Evolutionary conservation across 2,113 vertebrate species (phyloP).

Genomic region (Urocolius indicus): DNA sequence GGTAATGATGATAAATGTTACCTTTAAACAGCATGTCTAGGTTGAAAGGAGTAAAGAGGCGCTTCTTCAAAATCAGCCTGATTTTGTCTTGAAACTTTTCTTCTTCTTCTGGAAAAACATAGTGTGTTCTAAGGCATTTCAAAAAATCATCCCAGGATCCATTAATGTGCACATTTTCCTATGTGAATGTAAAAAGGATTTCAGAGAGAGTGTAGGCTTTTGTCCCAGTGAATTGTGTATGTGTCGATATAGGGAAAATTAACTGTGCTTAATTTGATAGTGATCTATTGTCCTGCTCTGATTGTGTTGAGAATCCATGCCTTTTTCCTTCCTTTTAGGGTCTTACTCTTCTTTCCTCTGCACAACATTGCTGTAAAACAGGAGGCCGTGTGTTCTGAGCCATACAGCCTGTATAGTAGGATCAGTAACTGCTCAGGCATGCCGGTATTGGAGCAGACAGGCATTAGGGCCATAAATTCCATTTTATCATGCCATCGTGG

Average conservation of each 20-base stretch:
- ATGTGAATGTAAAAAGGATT: constrained; percentile 47
- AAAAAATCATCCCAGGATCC: neutral
- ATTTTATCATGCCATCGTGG: neutral
- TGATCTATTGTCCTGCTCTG: constrained; percentile 23
- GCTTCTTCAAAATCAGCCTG: constrained; percentile 23
- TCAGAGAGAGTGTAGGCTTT: constrained; percentile 38
- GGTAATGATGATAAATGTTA: neutral
- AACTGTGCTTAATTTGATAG: constrained; percentile 33
- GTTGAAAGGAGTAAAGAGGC: constrained; percentile 37
- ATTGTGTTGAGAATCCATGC: neutral
- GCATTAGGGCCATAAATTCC: neutral
- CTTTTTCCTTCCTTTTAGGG: constrained; percentile 33
- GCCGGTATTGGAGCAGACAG: neutral
- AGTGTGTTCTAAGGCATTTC: neutral
- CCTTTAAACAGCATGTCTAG: constrained; percentile 16
- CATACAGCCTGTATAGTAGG: neutral
- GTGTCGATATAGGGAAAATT: constrained; percentile 42
- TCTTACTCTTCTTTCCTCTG: constrained; percentile 16
- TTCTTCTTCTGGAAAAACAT: constrained; percentile 6
- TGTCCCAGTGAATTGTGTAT: constrained; percentile 46
- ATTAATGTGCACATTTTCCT: neutral
- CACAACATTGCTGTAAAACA: neutral
- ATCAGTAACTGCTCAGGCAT: neutral
- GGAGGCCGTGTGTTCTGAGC: neutral
- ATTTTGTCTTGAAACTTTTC: constrained; percentile 34